Conservation (phyloP, 2,888 invertebrate genomes). For the Linnaemya tessellans region DNA sequence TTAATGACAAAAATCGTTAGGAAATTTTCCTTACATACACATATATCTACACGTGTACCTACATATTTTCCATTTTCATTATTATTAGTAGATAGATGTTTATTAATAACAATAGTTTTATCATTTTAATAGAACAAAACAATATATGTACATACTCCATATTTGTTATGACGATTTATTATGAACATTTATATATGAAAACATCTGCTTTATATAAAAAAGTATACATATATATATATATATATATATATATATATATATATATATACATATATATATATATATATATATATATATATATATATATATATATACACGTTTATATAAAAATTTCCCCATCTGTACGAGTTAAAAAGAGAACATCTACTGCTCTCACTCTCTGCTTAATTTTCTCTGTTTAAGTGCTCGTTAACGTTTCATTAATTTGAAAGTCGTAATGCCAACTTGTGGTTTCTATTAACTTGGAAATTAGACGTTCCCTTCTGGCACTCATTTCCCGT, state of each 20-base stretch:
- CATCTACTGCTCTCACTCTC: background rate
- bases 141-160: constrained; percentile 63
- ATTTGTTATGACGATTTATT: constrained; percentile 27
- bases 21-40: no score
- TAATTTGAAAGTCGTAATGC: background rate
- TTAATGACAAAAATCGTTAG: no score
- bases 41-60: no score
- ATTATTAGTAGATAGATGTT: no score
- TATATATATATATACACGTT: background rate
- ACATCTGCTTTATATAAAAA: constrained; percentile 46
- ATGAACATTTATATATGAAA: constrained; percentile 3
- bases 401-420: background rate
- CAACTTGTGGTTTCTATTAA: background rate
- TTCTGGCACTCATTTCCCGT: no score
- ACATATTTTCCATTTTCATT: no score
- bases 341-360: background rate
- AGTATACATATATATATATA: no score
- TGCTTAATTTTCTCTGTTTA: background rate
- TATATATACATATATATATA: no score
- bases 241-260: no score
- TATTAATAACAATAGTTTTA: no score
- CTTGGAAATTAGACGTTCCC: no score
- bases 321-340: background rate
- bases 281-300: background rate
- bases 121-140: constrained; percentile 38